Conservation (phyloP, 2,113 vertebrate genomes). For the Jaculus jaculus region DNA sequence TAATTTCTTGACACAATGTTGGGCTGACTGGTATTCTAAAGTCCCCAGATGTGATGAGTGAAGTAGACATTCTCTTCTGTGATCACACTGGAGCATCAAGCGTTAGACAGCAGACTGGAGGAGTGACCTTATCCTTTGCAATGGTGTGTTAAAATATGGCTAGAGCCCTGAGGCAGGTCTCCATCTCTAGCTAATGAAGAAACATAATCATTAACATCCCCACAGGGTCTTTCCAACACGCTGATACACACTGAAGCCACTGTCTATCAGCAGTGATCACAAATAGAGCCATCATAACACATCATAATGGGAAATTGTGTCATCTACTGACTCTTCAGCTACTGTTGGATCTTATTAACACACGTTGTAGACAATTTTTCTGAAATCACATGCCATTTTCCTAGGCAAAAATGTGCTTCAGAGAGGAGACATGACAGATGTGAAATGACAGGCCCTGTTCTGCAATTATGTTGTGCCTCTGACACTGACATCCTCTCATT, state of each 20-base stretch:
- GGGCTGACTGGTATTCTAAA: background rate
- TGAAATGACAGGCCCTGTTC: conserved; percentile 68
- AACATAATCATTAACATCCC: conserved; percentile 22
- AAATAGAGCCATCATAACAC: conserved; percentile 57
- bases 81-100: background rate
- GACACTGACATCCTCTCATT: conserved; percentile 53
- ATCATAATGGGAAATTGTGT: conserved; percentile 52
- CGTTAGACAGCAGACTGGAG: background rate
- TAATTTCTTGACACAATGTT: background rate
- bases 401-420: conserved; percentile 16
- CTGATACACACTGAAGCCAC: conserved; percentile 40
- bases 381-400: conserved; percentile 59
- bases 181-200: conserved; percentile 66
- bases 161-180: conserved; percentile 32
- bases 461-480: conserved; percentile 65
- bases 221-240: conserved; percentile 28
- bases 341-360: conserved; percentile 57
- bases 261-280: background rate
- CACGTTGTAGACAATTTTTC: conserved; percentile 13
- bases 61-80: background rate
- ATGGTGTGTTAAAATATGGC: conserved; percentile 7
- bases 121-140: conserved; percentile 43
- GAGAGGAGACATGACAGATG: conserved; percentile 57
- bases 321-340: conserved; percentile 55
- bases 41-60: background rate